Conservation (phyloP, 1,140 invertebrate genomes). For the Anoplophora glabripennis region DNA sequence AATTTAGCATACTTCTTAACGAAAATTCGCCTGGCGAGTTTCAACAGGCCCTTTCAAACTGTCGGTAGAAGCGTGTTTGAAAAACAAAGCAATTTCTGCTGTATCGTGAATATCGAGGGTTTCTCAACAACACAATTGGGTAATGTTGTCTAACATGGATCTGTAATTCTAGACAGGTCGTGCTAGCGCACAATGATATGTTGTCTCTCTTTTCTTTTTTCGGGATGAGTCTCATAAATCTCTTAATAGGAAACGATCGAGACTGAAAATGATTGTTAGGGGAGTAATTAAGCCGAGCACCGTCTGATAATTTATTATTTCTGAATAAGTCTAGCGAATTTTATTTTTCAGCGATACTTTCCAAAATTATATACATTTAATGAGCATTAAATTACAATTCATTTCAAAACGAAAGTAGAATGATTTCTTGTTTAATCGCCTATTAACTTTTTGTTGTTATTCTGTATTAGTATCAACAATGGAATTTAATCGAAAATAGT, state of each 20-base stretch:
- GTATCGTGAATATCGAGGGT: slow-evolving; percentile 30
- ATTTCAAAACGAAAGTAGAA: slow-evolving; percentile 18
- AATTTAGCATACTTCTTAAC: background rate
- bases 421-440: background rate
- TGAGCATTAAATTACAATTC: slow-evolving; percentile 24
- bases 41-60: background rate
- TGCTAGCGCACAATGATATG: slow-evolving; percentile 23
- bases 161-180: slow-evolving; percentile 25
- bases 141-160: slow-evolving; percentile 24
- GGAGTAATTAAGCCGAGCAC: slow-evolving; percentile 1
- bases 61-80: slow-evolving; percentile 7
- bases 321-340: slow-evolving; percentile 15
- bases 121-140: slow-evolving; percentile 23
- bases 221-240: background rate
- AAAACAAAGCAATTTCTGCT: slow-evolving; percentile 18
- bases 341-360: slow-evolving; percentile 20
- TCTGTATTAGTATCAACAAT: no score
- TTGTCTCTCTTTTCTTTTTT: slow-evolving; percentile 10
- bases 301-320: no score
- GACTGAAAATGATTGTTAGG: slow-evolving; percentile 10
- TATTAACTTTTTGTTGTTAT: no score
- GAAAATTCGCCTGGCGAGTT: background rate
- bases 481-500: no score
- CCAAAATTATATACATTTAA: slow-evolving; percentile 20
- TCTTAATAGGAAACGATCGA: slow-evolving; percentile 10